A percentile compares a stretch with the other conserved stretches of the same genome.
These are phyloP conservation scores for Amazona guildingii DNA, from an alignment of 2,113 vertebrate species.

Conservation along the genomic window DNA sequence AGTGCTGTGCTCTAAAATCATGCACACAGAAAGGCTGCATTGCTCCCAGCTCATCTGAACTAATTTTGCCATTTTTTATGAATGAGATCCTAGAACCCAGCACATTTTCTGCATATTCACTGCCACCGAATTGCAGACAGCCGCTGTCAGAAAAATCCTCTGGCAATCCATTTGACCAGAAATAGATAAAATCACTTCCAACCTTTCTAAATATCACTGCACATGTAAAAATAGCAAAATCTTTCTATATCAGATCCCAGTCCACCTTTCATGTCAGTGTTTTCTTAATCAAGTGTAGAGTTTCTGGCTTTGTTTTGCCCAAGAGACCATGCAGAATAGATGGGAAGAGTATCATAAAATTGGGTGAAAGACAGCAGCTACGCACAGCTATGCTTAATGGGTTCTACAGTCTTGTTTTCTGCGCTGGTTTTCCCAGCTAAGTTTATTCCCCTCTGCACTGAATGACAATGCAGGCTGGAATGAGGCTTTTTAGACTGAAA, in stretches of 20 bases:
- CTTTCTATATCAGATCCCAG: not conserved
- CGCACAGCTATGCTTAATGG: not conserved
- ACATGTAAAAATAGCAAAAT: conserved; percentile 34
- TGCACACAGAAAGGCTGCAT: fast-evolving
- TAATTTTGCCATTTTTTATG: not conserved
- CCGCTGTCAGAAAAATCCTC: not conserved
- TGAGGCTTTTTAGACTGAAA: not conserved
- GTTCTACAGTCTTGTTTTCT: not conserved
- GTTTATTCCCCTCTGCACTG: not conserved
- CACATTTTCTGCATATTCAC: not conserved
- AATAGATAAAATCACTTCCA: not conserved
- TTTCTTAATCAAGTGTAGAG: not conserved
- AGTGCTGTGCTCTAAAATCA: not conserved
- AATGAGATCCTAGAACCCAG: not conserved
- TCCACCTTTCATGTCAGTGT: not conserved
- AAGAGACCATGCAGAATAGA: not conserved
- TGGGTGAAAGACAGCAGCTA: not conserved
- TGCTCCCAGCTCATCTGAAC: not conserved
- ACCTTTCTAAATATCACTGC: conserved; percentile 59
- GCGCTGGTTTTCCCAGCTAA: not conserved
- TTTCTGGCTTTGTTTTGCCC: not conserved
- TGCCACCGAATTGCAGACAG: not conserved
- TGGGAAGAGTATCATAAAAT: not conserved
- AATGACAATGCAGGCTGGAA: not conserved
- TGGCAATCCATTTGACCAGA: not conserved